These are phyloP conservation scores for Calypte anna DNA, from an alignment of 2,113 vertebrate species.

Conservation along the genomic window DNA sequence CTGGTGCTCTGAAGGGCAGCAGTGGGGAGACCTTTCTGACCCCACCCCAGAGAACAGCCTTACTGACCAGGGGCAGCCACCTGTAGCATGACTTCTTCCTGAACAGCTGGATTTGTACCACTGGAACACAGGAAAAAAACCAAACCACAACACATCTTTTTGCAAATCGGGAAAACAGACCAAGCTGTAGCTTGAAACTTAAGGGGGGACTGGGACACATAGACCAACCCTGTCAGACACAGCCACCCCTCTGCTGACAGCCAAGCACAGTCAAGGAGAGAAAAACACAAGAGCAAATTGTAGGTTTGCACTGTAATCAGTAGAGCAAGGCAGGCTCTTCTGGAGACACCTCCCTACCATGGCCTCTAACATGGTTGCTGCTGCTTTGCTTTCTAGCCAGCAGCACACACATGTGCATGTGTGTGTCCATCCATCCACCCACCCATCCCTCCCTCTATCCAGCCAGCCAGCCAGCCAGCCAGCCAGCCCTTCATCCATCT, in stretches of 20 bases:
- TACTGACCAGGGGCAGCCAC: not conserved
- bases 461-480: too few species aligned
- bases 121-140: not conserved
- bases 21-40: not conserved
- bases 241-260: not conserved
- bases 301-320: not conserved
- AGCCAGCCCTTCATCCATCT: too few species aligned
- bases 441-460: too few species aligned
- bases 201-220: not conserved
- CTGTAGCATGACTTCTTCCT: not conserved
- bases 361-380: not conserved
- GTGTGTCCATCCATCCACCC: not conserved
- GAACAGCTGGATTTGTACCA: not conserved
- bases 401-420: not conserved
- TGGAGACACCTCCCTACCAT: not conserved
- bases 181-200: not conserved
- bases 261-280: not conserved
- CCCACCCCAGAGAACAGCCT: not conserved
- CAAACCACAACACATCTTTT: too few species aligned
- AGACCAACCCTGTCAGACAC: not conserved
- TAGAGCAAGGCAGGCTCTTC: not conserved
- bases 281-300: not conserved
- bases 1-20: not conserved
- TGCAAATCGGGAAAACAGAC: not conserved
- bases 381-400: not conserved